Base-by-base conservation (phyloP, 2,888 invertebrate genomes). In the Chrysolina oricalcia region DNA sequence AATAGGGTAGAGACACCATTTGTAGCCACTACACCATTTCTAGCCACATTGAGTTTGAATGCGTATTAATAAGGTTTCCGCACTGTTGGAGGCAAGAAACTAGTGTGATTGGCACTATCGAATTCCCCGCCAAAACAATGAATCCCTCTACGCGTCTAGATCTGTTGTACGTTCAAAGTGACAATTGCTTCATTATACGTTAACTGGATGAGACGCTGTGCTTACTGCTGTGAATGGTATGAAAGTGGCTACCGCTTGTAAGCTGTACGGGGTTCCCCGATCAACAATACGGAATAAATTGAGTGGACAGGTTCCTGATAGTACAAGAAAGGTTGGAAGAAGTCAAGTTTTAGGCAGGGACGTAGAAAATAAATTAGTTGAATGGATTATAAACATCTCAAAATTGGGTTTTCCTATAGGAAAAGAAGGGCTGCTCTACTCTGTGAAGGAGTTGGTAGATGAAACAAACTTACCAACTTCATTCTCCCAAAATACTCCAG, bases 401-500 rank as follows among this genome's bases (percentile, higher is more conserved):
- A 59, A 17, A 59, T 1, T 27, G 19, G 19, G 15, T 3, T 50
- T 13, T 50, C n/a, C n/a, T n/a, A n/a, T n/a, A n/a, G n/a, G n/a
- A n/a, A n/a, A n/a, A n/a, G n/a, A n/a, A n/a, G n/a, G n/a, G 50
- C n/a, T 50, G n/a, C n/a, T 50, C 13, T 17, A 15, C 4, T 59
- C 23, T 59, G 59, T 59, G 23, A 21, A 59, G 19, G 10, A 23
- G 23, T 19, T 59, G 19, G 10, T 59, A 21, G 19, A 59, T 2
- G 9, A 59, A 21, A 21, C 43, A 66, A 76, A 70, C 27, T 35
- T 21, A 70, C n/a, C 46, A 41, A n/a, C n/a, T n/a, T n/a, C n/a
- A n/a, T n/a, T n/a, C n/a, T n/a, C n/a, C n/a, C n/a, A n/a, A n/a
- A n/a, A 19, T 70, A 35, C n/a, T n/a, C n/a, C n/a, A n/a, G n/a